Base-by-base conservation (phyloP, 1,140 invertebrate genomes). In the Bombus sibiricus region DNA sequence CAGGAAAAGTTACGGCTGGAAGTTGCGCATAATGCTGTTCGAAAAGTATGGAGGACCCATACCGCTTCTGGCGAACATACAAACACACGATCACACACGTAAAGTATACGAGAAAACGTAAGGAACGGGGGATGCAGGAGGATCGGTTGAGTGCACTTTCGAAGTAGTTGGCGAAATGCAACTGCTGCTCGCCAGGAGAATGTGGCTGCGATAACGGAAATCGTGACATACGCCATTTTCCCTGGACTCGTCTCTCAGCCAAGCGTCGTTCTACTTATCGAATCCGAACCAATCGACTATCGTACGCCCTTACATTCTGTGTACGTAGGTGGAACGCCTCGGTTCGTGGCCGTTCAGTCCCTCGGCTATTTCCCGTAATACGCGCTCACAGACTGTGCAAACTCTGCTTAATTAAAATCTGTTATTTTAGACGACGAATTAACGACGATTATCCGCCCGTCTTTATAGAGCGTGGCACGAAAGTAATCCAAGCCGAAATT, bases 141-240 rank as follows among this genome's bases (percentile, higher is more conserved):
- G 75, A 64, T 57, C 81, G 87, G 47, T 83, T 78, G 82, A 88
- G 86, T 77, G 89, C 77, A 86, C 89, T 90, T 88, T 69, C 81
- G 28, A 90, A 90, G 83, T 90, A 82, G 83, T 90, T 84, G 86
- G 57, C 69, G 81, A 86, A 88, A 90, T 78, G 80, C 71, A 76
- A 85, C 75, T 89, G 66, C 75, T n/a, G 39, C 71, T 81, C 66
- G 66, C 80, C 62, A 53, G 43, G 32, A 79, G 71, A 78, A 87
- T 78, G 83, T 80, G 76, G 77, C 86, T 39, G 43, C 68, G 89
- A 90, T 88, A 86, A 90, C 83, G 86, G 77, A 90, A 86, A 86
- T 88, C 86, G 83, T 81, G 88, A 88, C 83, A 74, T 72, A 90
- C 71, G 80, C 81, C 83, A 76, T 90, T 90, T 86, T 88, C 83